Percentiles rank a stretch among this genome's conserved stretches.
phyloP scores from a whole-genome alignment of 2,113 vertebrate genomes.

The Pandion haliaetus region DNA sequence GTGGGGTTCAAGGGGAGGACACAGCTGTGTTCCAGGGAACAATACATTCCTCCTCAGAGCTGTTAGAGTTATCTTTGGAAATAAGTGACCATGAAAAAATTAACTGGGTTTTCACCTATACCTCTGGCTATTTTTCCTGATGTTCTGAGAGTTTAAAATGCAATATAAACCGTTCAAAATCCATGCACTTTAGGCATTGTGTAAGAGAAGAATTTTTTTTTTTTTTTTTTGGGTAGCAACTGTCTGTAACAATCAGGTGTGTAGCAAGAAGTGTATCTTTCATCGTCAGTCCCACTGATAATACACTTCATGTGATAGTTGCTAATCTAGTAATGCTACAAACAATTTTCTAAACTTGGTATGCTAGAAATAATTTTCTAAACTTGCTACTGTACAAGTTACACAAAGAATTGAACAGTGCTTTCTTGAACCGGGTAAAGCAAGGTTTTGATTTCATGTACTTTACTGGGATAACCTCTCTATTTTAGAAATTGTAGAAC shows the following conservation, averaged over 20 bases:
- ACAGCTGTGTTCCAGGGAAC: neutral
- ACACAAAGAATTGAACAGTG: fast-evolving
- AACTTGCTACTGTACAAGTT: neutral
- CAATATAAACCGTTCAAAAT: neutral
- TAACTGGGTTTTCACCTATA: neutral
- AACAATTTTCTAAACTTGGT: neutral
- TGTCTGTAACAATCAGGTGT: neutral
- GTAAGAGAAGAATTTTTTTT: neutral
- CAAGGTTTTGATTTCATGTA: neutral
- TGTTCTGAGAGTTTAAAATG: neutral
- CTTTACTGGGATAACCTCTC: neutral
- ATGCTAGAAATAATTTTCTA: neutral
- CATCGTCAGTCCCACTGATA: neutral
- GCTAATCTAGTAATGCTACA: neutral
- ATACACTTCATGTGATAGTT: neutral
- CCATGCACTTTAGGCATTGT: neutral
- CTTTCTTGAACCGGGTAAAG: neutral
- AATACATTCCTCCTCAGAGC: neutral
- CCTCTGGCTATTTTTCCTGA: neutral
- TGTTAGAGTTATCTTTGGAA: neutral
- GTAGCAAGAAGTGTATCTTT: neutral
- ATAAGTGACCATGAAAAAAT: neutral
- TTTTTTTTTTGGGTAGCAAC: neutral
- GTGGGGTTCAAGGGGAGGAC: neutral
- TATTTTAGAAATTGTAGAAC: neutral